Base-by-base conservation (phyloP, 2,797 vertebrate genomes). In the Enteromius anoplus region DNA sequence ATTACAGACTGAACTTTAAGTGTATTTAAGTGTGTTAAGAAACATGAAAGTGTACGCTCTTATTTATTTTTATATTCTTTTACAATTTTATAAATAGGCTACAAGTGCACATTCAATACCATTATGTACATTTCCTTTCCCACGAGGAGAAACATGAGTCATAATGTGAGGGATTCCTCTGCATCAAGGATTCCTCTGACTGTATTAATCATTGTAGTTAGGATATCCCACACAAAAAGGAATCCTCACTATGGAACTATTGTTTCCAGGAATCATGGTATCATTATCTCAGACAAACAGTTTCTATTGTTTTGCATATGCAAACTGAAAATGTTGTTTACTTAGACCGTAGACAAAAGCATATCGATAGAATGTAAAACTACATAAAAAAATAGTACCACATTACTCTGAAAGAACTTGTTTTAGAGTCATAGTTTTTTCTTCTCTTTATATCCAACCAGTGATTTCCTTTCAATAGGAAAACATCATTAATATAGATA, bases 151-250 rank as follows among this genome's bases (percentile, higher is more conserved):
- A 10, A 29, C 45, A 15, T 45, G 26, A 51, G 1, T 9, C 45
- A 51, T 47, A 6, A 34, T 14, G 45, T 45, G 5, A 65, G 75
- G 75, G 37, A 47, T 8, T 29, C 40, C 40, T 32, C 37, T 64
- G 23, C 29, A 40, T 45, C 45, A 15, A 29, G 58, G n/a, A 17
- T 62, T 26, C 42, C 53, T 45, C 14, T 14, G 5, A 3, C 37
- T 11, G n/a, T 76, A 60, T 26, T 26, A 45, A 3, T 62, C 40
- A 49, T 49, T 15, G 60, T 9, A 42, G 26, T 78, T 1, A n/a
- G 75, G 75, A 78, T 49, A 64, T 78, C 75, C 75, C 60, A 78
- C 60, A 65, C 23, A 21, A 32, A 40, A 32, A 49, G 60, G 17
- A 49, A 64, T 78, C 26, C 75, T 42, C 42, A 60, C 3, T 34